Evolutionary conservation across 1,140 invertebrate species (phyloP), one percentile per base, ranked within the genome.

Genomic region (Pseudomyrmex gracilis): DNA sequence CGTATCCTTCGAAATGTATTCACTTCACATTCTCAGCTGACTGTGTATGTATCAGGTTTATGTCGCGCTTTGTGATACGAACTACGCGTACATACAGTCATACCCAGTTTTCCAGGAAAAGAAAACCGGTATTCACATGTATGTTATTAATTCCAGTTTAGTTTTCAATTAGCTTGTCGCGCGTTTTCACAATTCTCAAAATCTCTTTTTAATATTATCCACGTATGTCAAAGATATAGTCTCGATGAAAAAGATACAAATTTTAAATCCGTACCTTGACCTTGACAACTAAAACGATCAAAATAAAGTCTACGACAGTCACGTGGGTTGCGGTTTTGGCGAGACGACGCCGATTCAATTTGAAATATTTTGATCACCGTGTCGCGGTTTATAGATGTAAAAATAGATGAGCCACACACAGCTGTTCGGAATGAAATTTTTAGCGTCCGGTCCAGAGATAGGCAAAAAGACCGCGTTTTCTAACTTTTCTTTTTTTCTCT

Each of bases 371-470:
- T 70, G 53, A 70, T 58, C 43, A 49, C 13, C 15, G 20, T 13
- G 63, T 68, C 20, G 64, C 66, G 43, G 13, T 60, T 80, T 80
- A 70, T 58, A 80, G n/a, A 70, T 80, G 66, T 80, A 71, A 80
- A 80, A 80, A 80, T 80, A 80, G 66, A 12, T 20, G 20, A 13
- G 1, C 63, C 10, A 34, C 53, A 80, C 10, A 34, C 53, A 80
- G 76, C 66, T 80, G 47, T 78, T 57, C 64, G 17, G 15, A 68
- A 53, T 71, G 43, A 71, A 71, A 7, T 71, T 80, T 80, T 80
- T 70, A 57, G 53, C 47, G 2, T 78, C 64, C 70, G 76, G 64
- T 66, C 57, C 64, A 49, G 60, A 57, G 12, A 34, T 22, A 15
- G 57, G 34, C n/a, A 45, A 45, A 73, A 22, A 76, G 45, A 1